phyloP scores from a whole-genome alignment of 2,113 vertebrate species.

The Amblyornis subalaris region DNA sequence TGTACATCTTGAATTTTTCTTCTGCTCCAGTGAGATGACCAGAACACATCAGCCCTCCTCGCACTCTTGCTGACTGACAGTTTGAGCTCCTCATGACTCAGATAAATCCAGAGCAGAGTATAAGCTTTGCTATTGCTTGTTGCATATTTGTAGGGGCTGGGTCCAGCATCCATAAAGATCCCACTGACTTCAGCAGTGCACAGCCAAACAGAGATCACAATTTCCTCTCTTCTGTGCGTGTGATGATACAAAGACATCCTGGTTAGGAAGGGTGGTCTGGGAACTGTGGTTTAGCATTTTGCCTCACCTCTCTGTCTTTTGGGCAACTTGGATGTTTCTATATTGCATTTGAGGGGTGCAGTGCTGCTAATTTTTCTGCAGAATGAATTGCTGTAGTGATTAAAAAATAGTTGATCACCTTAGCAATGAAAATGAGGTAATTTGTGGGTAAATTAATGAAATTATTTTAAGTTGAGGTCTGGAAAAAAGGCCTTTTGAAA shows the following conservation, averaged over 20 bases:
- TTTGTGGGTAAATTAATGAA: neutral
- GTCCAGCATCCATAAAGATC: neutral
- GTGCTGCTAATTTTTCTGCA: neutral
- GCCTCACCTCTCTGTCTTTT: neutral
- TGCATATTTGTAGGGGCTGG: neutral
- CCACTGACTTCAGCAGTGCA: neutral
- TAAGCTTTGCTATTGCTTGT: neutral
- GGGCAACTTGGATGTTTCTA: neutral
- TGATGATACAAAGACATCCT: neutral
- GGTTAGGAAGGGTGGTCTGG: neutral
- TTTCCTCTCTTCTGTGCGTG: neutral
- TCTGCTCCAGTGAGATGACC: neutral
- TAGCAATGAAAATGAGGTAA: neutral
- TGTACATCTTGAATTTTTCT: neutral
- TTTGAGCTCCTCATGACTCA: neutral
- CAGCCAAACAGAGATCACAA: neutral
- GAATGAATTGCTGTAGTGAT: neutral
- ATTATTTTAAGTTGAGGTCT: neutral
- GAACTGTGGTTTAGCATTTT: neutral
- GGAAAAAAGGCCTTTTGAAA: neutral
- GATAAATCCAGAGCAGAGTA: neutral
- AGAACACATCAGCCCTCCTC: neutral
- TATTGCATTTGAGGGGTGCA: neutral
- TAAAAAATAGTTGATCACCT: neutral
- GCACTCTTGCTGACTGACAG: neutral